Evolutionary conservation across 2,797 vertebrate species (phyloP), one percentile per base, ranked within the genome.

Genomic region (Zonotrichia albicollis): DNA sequence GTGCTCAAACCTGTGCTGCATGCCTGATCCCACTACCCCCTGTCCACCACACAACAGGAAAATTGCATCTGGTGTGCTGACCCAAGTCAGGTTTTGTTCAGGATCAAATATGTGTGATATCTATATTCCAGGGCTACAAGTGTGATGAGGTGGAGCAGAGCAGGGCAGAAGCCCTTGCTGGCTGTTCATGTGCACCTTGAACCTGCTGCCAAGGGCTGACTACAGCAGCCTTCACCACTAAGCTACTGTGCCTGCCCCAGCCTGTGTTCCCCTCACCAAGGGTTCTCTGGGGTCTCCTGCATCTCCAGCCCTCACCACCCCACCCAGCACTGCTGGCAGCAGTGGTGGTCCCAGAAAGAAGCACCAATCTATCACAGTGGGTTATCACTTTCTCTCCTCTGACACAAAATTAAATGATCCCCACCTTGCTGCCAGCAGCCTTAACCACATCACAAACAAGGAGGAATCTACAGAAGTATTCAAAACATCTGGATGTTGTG

Each of bases 391-490:
- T 90, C 68, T 84, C 61, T 71, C 54, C 70, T 86, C 89, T 46
- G 60, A 86, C 87, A 85, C 21, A 34, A 72, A 71, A 67, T 13
- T 80, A 83, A 92, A 85, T 2, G 3, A 74, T 88, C 76, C 60
- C 50, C 74, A 91, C 92, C 89, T 88, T 66, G 65, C 85, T 94
- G 87, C 91, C 80, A 90, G 79, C 66, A 94, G 54, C 45, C 36
- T 75, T 87, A 95, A 96, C 96, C 96, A 96, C 94, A 96, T 94
- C 94, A 96, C 91, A 96, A 90, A 94, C 87, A 86, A 85, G 71
- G 53, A 96, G 89, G 94, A 96, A 93, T 96, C 89, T 73, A 89
- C 84, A 84, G 32, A 95, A 91, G 91, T 92, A 96, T 96, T 97
- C 80, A 93, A 94, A 96, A 94, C 87, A 95, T 96, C 87, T 96